Base-by-base conservation (phyloP, 2,888 invertebrate genomes). In the Scotopteryx bipunctaria region DNA sequence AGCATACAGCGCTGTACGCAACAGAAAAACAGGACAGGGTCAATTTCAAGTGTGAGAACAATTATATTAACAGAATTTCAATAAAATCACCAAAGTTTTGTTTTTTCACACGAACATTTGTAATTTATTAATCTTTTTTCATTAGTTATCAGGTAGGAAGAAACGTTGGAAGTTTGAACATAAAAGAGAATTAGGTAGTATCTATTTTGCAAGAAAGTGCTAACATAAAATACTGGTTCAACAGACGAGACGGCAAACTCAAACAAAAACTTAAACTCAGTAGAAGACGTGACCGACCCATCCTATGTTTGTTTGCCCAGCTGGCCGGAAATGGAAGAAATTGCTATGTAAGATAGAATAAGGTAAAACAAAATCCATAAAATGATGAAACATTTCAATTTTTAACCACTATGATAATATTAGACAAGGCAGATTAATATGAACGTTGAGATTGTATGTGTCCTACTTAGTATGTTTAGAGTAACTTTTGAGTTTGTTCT, bases 31-130 rank as follows among this genome's bases (percentile, higher is more conserved):
- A 52, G 80, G 68, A 78, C 83, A 82, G 76, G 83, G 83, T 77
- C 83, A 73, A 64, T 63, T 64, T 67, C 76, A 81, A 81, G 79
- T 81, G 83, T 83, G 83, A 80, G 83, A 84, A 77, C 49, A 52
- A 66, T 56, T 59, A 63, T 29, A 59, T 56, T 48, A 58, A 48
- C 53, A 52, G 61, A 67, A 69, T 66, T 58, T 59, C 25, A 50
- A 52, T 55, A 59, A 64, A 69, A 65, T 58, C 61, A 49, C 42
- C 27, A 63, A 61, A 66, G 61, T 64, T 69, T 65, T 3, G 4
- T 5, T 14, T 48, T 35, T 50, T 55, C 46, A 27, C 50, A 58
- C 42, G 47, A 48, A 49, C 27, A 11, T 27, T 23, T 23, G 5
- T 9, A 27, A 27, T 9, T n/a, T 25, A 9, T 27, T 8, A 5